Base-by-base conservation (phyloP, 2,888 invertebrate species). In the Myopa tessellatipennis region DNA sequence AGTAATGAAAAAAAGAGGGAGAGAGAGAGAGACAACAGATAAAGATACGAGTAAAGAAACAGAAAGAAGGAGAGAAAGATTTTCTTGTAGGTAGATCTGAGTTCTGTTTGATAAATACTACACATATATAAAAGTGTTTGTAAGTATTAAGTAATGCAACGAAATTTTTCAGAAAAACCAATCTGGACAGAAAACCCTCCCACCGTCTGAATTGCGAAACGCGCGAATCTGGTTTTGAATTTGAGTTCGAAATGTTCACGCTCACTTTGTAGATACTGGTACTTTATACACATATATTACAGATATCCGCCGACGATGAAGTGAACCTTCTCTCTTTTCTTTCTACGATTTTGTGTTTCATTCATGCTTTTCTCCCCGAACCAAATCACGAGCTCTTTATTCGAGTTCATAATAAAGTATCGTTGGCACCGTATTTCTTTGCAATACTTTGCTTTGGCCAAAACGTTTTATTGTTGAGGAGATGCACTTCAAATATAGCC, bases 151-250 rank as follows among this genome's bases (percentile, higher is more conserved):
- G 26, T 1, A 26, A 26, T 45, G 45, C 45, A 45, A 45, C 7
- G 45, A 45, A 45, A 45, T 40, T 40, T 4, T 40, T n/a, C n/a
- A 26, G 45, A 45, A 45, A 45, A 45, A 45, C 45, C 45, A 45
- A 6, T 10, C 26, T 26, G 26, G 26, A 26, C 10, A 45, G 45
- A 45, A 45, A 45, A 45, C 7, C 45, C 3, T 8, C 7, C 45
- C 10, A 45, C 10, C 45, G 45, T 10, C 10, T 45, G 10, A 45
- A 45, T 45, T 45, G 60, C 38, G 58, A 58, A 18, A 10, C 40
- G 58, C 58, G n/a, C n/a, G 58, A 60, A 58, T 72, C 60, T 72
- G 60, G 58, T 72, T 45, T 58, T 60, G 71, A 72, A 72, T 73
- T 73, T 61, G 45, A 73, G 63, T 61, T 72, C 61, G 72, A 72